phyloP scores from a whole-genome alignment of 2,113 vertebrate species.

The Dipodomys spectabilis region DNA sequence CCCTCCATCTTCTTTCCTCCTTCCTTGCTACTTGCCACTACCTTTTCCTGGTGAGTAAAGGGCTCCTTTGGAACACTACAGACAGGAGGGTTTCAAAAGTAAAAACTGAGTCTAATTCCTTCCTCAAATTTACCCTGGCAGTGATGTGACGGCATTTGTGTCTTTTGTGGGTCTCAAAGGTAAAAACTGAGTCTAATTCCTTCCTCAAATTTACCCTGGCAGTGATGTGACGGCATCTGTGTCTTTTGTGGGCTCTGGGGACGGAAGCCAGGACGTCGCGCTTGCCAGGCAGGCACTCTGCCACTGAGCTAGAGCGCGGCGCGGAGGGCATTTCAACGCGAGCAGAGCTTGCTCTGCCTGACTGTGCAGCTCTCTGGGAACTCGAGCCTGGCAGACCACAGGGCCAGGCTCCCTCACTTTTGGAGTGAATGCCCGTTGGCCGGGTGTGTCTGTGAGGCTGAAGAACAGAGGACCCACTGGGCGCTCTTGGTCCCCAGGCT shows the following conservation, averaged over 20 bases:
- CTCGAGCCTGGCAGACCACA: too few species aligned
- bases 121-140: neutral
- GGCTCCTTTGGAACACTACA: constrained; percentile 21
- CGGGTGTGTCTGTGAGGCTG: neutral
- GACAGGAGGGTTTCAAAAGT: neutral
- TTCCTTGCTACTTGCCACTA: neutral
- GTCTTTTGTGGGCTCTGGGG: too few species aligned
- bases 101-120: neutral
- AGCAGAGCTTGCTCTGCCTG: too few species aligned
- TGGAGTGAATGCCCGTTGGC: too few species aligned
- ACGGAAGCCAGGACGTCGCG: too few species aligned
- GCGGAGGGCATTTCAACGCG: too few species aligned
- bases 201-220: neutral
- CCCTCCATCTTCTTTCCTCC: neutral
- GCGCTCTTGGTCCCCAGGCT: too few species aligned
- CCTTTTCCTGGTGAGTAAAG: neutral
- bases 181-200: neutral
- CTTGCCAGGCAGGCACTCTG: too few species aligned
- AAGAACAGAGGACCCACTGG: constrained; percentile 33
- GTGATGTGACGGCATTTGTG: neutral
- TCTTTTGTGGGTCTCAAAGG: neutral
- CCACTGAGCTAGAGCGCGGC: too few species aligned
- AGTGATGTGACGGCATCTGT: neutral
- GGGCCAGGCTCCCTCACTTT: too few species aligned
- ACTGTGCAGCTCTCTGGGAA: too few species aligned